Percentiles rank a stretch among this genome's conserved stretches.
Conservation (phyloP, 2,113 vertebrate genomes). For the Arothron firmamentum region DNA sequence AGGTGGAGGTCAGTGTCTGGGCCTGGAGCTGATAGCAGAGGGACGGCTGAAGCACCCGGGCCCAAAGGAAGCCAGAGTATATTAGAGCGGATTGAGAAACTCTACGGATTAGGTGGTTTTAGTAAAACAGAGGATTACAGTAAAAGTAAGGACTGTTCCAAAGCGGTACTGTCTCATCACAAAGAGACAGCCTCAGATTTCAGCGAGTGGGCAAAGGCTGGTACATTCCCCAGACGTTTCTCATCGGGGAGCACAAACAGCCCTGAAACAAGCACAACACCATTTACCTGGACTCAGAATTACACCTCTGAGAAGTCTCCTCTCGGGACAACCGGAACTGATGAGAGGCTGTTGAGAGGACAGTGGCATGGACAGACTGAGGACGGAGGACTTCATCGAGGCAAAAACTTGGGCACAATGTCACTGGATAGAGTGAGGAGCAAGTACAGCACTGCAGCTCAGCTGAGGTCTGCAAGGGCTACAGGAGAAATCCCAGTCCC, state of each 20-base stretch:
- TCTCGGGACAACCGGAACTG: constrained; percentile 3
- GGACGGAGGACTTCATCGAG: background rate
- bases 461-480: constrained; percentile 35
- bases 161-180: background rate
- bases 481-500: background rate
- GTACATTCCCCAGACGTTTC: constrained; percentile 55
- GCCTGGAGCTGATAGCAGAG: constrained; percentile 7
- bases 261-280: constrained; percentile 11
- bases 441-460: constrained; percentile 35
- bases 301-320: constrained; percentile 7
- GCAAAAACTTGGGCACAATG: constrained; percentile 28
- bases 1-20: constrained; percentile 44
- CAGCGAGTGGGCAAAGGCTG: constrained; percentile 19
- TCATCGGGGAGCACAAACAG: constrained; percentile 21
- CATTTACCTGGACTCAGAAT: constrained; percentile 20
- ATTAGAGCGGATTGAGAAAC: constrained; percentile 66
- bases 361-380: constrained; percentile 16
- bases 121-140: constrained; percentile 31
- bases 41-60: constrained; percentile 18
- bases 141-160: constrained; percentile 20
- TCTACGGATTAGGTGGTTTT: constrained; percentile 43
- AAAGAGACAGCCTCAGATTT: constrained; percentile 9
- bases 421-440: constrained; percentile 64
- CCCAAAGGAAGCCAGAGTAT: constrained; percentile 62
- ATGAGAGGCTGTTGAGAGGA: constrained; percentile 12